Percentiles rank a stretch among this genome's conserved stretches.
Evolutionary conservation across 2,113 vertebrate species (phyloP).

Genomic region (Puntigrus tetrazona): DNA sequence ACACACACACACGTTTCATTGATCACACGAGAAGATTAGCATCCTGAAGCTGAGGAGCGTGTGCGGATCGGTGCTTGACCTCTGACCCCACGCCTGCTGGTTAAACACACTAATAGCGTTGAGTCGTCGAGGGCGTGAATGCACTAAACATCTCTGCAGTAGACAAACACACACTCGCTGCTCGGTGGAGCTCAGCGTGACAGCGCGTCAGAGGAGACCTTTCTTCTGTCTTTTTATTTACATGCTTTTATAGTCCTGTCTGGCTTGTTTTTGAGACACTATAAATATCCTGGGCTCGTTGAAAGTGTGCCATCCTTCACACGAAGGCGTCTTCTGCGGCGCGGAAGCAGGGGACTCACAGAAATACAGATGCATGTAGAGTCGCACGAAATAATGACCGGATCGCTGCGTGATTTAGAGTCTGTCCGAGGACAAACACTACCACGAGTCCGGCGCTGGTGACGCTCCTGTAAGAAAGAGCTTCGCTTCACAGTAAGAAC

Average conservation of each 20-base stretch:
- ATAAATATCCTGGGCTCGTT: constrained; percentile 7
- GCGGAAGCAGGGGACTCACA: background rate
- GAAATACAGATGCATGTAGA: background rate
- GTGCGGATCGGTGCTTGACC: background rate
- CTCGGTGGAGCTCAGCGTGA: background rate
- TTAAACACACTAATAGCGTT: background rate
- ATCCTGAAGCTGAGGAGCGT: background rate
- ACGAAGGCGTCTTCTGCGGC: background rate
- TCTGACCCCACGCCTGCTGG: background rate
- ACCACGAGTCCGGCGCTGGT: background rate
- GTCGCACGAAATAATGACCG: background rate
- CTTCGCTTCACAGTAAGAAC: no score
- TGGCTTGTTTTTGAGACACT: background rate
- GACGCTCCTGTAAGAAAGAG: no score
- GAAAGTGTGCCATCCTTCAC: background rate
- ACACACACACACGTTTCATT: background rate
- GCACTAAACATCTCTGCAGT: background rate
- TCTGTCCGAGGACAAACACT: background rate
- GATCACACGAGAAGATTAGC: background rate
- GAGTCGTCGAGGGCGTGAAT: background rate
- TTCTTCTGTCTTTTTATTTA: constrained; percentile 40
- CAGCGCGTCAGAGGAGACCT: constrained; percentile 12
- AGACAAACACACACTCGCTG: background rate
- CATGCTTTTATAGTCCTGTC: constrained; percentile 34
- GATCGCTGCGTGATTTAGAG: background rate